Conservation (phyloP, 2,888 invertebrate genomes). For the Phengaris arion region DNA sequence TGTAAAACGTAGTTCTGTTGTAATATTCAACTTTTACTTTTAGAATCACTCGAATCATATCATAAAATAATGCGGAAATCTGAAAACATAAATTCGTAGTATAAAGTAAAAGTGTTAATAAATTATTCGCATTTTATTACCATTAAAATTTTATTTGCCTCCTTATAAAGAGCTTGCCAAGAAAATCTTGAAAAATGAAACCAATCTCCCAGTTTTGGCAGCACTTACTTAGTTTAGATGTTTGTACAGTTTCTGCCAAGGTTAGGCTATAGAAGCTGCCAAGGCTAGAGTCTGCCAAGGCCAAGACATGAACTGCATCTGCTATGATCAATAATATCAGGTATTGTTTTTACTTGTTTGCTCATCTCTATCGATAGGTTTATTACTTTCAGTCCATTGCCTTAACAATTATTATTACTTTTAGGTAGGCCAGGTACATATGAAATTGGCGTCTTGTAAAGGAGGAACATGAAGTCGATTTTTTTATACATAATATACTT, state of each 20-base stretch:
- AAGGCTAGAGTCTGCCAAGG: slow-evolving; percentile 19
- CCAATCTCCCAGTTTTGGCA: slow-evolving; percentile 19
- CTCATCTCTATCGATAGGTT: not conserved
- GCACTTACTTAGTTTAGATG: slow-evolving; percentile 4
- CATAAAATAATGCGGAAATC: not conserved
- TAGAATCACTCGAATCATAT: not conserved
- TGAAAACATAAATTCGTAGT: not conserved
- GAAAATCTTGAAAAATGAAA: slow-evolving; percentile 13
- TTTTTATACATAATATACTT: no score
- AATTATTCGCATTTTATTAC: not conserved
- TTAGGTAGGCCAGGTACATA: no score
- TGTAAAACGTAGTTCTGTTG: not conserved
- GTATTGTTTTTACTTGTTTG: not conserved
- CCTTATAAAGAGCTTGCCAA: slow-evolving; percentile 8
- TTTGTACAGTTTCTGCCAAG: slow-evolving; percentile 8
- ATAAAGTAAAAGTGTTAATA: not conserved
- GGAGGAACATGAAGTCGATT: no score
- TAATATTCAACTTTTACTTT: not conserved
- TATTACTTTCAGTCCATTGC: no score
- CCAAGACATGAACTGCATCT: slow-evolving; percentile 18
- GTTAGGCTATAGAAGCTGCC: slow-evolving; percentile 1
- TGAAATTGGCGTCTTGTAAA: no score
- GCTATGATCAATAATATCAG: not conserved
- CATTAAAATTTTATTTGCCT: not conserved
- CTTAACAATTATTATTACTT: no score